A percentile compares a stretch with the other conserved stretches of the same genome.
Evolutionary conservation across 1,140 invertebrate species (phyloP).

Genomic region (Hylyphantes graminicola): DNA sequence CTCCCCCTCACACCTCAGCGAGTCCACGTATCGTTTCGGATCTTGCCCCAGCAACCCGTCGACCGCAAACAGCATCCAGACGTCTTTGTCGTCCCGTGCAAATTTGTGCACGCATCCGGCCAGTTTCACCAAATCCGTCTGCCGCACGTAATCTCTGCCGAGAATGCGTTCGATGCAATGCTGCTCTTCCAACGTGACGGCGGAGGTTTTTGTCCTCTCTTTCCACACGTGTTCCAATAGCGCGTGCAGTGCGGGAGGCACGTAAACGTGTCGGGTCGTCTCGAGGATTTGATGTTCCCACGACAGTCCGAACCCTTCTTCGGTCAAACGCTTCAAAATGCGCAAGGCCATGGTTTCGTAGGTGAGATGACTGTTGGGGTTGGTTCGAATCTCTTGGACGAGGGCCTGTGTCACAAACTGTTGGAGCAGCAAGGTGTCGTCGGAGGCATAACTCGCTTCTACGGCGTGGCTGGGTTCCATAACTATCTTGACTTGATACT

Average conservation of each 20-base stretch:
- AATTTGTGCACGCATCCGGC: neutral
- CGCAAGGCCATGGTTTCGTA: neutral
- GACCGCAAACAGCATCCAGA: neutral
- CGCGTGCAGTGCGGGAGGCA: neutral
- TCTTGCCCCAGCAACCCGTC: neutral
- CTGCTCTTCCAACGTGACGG: neutral
- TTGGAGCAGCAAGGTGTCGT: too few species aligned
- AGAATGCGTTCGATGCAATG: constrained; percentile 5
- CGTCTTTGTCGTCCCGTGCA: neutral
- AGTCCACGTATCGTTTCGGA: neutral
- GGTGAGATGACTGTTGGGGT: neutral
- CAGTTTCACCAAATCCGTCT: neutral
- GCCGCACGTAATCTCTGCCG: neutral
- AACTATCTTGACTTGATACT: too few species aligned
- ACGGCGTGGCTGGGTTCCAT: too few species aligned
- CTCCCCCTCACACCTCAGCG: neutral
- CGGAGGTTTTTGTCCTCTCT: neutral
- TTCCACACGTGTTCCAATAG: neutral
- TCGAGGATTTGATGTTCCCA: neutral
- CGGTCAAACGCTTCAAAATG: neutral
- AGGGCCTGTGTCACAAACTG: too few species aligned
- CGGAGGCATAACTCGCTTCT: too few species aligned
- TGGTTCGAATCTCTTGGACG: neutral
- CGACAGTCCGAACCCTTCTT: neutral
- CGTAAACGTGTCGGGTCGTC: neutral